Base-by-base conservation (phyloP, 2,113 vertebrate genomes). In the Panurus biarmicus region DNA sequence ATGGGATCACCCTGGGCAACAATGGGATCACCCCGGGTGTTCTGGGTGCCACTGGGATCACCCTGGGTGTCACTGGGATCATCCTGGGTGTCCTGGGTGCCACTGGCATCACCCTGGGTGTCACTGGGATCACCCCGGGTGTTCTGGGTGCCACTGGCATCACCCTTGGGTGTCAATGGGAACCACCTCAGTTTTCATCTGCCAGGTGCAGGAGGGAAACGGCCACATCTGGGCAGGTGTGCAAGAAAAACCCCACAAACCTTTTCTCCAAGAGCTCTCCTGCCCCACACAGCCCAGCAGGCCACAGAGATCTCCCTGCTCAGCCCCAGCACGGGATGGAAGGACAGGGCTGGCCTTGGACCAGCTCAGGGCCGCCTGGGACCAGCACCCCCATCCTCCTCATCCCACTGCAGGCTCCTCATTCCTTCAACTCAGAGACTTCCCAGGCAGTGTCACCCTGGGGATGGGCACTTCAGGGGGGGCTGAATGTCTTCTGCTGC, bases 231-330 rank as follows among this genome's bases (percentile, higher is more conserved):
- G 51, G 28, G 38, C 57, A 75, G 71, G 8, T 6, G 42, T 29
- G 38, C 22, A 29, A 51, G 21, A 5, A 47, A 47, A 56, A 9
- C 2, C 47, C 22, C 47, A 3, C 35, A 16, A 36, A n/a, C 5
- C 28, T n/a, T n/a, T n/a, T n/a, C n/a, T n/a, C n/a, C n/a, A n/a
- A n/a, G n/a, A n/a, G n/a, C n/a, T n/a, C n/a, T n/a, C n/a, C n/a
- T n/a, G n/a, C n/a, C 11, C 0, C 40, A 42, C 40, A 1, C 1
- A 12, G 4, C 7, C 1, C 5, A 22, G n/a, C 9, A 33, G 61
- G 15, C 19, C 12, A 28, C 0, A 23, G 48, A 12, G 1, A 2
- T 42, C 10, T 33, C 35, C 40, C 64, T 48, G 5, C 31, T 21
- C 44, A 17, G 53, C 16, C 18, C 10, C 33, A 10, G 82, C 48